These are phyloP conservation scores for Oryzias celebensis DNA, from an alignment of 2,113 vertebrate genomes.

Conservation along the genomic window DNA sequence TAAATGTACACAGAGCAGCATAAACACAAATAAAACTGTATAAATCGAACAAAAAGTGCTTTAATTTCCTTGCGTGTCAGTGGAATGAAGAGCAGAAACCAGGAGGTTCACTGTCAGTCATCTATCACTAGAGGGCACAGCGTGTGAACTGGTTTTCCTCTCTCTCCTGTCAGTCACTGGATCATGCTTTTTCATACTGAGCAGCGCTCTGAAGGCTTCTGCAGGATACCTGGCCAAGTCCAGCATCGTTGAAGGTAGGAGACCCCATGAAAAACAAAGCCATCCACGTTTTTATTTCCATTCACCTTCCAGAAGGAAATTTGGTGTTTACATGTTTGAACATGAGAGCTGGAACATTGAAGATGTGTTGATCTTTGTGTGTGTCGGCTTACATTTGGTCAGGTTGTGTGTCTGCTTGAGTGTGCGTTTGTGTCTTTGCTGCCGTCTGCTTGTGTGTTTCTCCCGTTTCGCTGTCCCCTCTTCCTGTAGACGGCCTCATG, in stretches of 20 bases:
- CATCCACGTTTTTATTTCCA: slow-evolving; percentile 6
- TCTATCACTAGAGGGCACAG: slow-evolving; percentile 72
- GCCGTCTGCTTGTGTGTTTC: slow-evolving; percentile 61
- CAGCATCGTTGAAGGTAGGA: slow-evolving; percentile 98
- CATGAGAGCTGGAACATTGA: slow-evolving; percentile 42
- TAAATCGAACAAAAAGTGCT: too few relatives aligned
- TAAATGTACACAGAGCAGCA: too few relatives aligned
- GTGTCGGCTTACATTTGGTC: slow-evolving; percentile 11
- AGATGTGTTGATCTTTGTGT: slow-evolving; percentile 51
- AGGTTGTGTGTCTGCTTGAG: slow-evolving; percentile 53
- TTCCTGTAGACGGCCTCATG: slow-evolving; percentile 86
- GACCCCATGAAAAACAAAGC: slow-evolving; percentile 65
- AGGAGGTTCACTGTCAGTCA: background rate
- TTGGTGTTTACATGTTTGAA: slow-evolving; percentile 9
- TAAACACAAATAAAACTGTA: too few relatives aligned
- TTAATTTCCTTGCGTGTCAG: too few relatives aligned
- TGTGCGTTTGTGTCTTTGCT: slow-evolving; percentile 18
- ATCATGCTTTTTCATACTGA: slow-evolving; percentile 98
- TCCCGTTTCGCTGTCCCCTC: slow-evolving; percentile 60
- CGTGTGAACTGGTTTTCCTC: background rate
- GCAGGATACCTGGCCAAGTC: slow-evolving; percentile 96
- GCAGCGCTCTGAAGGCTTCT: slow-evolving; percentile 93
- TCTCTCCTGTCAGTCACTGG: slow-evolving; percentile 85
- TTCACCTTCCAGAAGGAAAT: slow-evolving; percentile 26
- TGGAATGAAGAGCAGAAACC: too few relatives aligned